Evolutionary conservation across 2,888 invertebrate species (phyloP), one percentile per base, ranked within the genome.

Genomic region (Cantharis rustica): DNA sequence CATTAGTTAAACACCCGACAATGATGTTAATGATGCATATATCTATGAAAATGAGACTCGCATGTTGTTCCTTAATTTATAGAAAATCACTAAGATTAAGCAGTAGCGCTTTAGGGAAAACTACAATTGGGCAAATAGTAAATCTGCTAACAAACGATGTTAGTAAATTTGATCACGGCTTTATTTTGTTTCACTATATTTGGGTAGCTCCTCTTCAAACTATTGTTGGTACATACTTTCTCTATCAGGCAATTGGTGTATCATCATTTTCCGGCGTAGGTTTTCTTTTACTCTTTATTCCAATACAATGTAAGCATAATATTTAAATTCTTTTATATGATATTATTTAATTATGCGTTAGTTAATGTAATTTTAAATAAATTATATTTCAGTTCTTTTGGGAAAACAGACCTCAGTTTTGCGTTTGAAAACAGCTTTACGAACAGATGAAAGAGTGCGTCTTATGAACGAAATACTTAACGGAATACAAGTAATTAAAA

Each of bases 401-500:
- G 88, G 86, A 10, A 87, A 88, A 79, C 82, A 85, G 73, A 87
- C 86, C 4, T 87, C 88, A 17, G 85, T 86, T 16, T 79, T 88
- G 70, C 82, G 88, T 79, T 73, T 89, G 72, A 85, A 90, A 81
- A 93, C 92, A 3, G 93, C 93, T 0, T 85, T 89, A 23, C 86
- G 91, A 81, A 93, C 93, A 0, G 94, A 94, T 85, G 91, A 92
- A 83, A 86, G 94, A 75, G 91, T 94, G 10, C 88, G 92, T 23
- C 85, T 93, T 7, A 93, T 94, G 93, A 92, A 91, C 83, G 93
- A 94, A 87, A 91, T 94, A 68, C 91, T 95, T 69, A 90, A 90
- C n/a, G 94, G 94, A 0, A 95, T 95, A 64, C 89, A 95, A 90
- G 96, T 98, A 1, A 96, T 98, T 80, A 98, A 98, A 90, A 98